Evolutionary conservation across 2,888 invertebrate genomes (phyloP), one percentile per base, ranked within the genome.

Genomic region (Leptopilina syphax): DNA sequence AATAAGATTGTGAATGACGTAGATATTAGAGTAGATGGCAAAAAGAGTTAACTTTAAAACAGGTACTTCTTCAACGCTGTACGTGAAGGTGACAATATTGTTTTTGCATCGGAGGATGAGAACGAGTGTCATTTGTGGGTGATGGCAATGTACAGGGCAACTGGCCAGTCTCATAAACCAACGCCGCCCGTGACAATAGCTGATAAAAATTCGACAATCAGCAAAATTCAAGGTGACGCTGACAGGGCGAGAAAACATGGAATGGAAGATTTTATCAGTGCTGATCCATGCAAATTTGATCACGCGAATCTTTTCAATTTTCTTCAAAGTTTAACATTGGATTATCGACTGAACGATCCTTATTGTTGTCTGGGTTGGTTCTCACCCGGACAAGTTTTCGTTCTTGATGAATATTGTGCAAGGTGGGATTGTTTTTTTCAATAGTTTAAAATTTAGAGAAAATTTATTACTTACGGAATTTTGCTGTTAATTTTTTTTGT

Each of bases 331-430:
- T 93, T 97, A 82, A 98, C 99, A 1, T 93, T 99, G 87, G 98
- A 99, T 91, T 99, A 98, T 93, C 95, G 99, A 88, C 94, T 99
- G 83, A 97, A 96, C 91, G 99, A 99, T 93, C 98, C 98, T n/a
- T 99, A 98, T 91, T 98, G 98, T 91, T 99, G 99, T 81, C 93
- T 99, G 95, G 99, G 99, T 86, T 99, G 99, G 99, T 99, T 99
- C 93, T 99, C 99, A 88, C 99, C 99, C 0, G 99, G 99, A 0
- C 99, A 99, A 94, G 96, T 99, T 78, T 99, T 99, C 93, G 98
- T 99, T 12, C 93, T 99, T 86, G 99, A 99, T 92, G 98, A 98
- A 92, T 98, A 99, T 93, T 99, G 98, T 92, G 99, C 99, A 8
- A 95, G 96, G 86, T 92, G 85, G 34, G 44, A 60, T 27, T 34